Evolutionary conservation across 2,888 invertebrate genomes (phyloP).

Genomic region (Cryptus armator): DNA sequence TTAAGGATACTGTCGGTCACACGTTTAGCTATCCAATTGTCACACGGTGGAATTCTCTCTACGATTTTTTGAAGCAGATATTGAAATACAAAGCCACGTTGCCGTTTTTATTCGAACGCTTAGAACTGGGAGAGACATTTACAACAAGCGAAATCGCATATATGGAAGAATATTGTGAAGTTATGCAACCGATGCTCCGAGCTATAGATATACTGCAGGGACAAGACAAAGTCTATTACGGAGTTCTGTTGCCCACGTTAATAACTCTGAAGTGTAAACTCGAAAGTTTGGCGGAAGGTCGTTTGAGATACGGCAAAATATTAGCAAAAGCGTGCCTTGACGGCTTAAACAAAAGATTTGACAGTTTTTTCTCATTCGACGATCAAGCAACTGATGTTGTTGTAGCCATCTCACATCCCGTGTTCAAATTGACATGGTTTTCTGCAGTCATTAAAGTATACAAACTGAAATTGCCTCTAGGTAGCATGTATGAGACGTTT

Average conservation of each 20-base stretch:
- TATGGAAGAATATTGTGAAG: conserved; percentile 42
- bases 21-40: conserved; percentile 28
- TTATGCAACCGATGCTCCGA: conserved; percentile 38
- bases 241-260: not conserved
- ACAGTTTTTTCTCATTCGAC: no score
- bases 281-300: no score
- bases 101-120: conserved; percentile 21
- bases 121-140: conserved; percentile 32
- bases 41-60: conserved; percentile 53
- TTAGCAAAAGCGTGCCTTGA: no score
- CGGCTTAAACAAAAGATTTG: no score
- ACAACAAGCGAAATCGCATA: conserved; percentile 43
- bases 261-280: no score
- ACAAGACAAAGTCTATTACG: conserved; percentile 51
- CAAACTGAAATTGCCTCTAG: no score
- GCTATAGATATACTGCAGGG: conserved; percentile 45
- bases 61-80: conserved; percentile 40
- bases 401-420: no score
- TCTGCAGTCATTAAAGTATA: no score
- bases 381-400: no score
- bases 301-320: no score
- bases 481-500: no score
- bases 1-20: conserved; percentile 27
- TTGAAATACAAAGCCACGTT: conserved; percentile 18
- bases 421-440: no score